Conservation (phyloP, 2,888 invertebrate species). For the Agrenia bidenticulata region DNA sequence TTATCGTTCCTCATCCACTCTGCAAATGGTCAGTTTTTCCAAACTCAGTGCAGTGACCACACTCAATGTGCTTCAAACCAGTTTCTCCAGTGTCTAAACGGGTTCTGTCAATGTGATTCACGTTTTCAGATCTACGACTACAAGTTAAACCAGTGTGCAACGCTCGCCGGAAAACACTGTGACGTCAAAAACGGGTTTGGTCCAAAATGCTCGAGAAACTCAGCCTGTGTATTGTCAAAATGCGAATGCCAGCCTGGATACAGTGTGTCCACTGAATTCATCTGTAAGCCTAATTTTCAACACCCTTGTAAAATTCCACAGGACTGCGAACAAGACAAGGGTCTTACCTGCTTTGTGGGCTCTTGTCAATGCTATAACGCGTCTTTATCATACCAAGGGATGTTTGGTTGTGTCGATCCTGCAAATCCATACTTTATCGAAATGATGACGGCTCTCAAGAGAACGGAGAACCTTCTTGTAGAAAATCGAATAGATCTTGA, state of each 20-base stretch:
- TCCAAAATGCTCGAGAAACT: slow-evolving; percentile 31
- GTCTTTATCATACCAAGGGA: slow-evolving; percentile 26
- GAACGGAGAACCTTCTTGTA: slow-evolving; percentile 28
- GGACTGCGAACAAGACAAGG: slow-evolving; percentile 29
- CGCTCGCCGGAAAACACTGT: slow-evolving; percentile 24
- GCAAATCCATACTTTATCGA: slow-evolving; percentile 26
- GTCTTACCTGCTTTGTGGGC: slow-evolving; percentile 24
- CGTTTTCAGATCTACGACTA: slow-evolving; percentile 31
- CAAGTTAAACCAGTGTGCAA: slow-evolving; percentile 26
- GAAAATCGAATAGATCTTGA: slow-evolving; percentile 33
- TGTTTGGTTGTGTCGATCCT: slow-evolving; percentile 38
- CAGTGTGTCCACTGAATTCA: slow-evolving; percentile 18
- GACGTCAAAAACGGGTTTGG: slow-evolving; percentile 4
- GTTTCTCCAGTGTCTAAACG: slow-evolving; percentile 30
- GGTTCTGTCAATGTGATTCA: slow-evolving; percentile 35
- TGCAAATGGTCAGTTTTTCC: slow-evolving; percentile 22
- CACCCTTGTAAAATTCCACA: slow-evolving; percentile 16
- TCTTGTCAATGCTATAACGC: slow-evolving; percentile 34
- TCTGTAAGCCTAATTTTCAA: slow-evolving; percentile 33
- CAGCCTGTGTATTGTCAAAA: slow-evolving; percentile 21
- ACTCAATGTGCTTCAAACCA: slow-evolving; percentile 26
- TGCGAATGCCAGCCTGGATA: slow-evolving; percentile 34
- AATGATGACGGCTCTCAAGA: slow-evolving; percentile 33
- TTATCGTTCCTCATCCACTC: neutral
- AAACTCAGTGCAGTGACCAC: slow-evolving; percentile 22